Percentiles rank a stretch among this genome's conserved stretches.
These are phyloP conservation scores for Uloborus diversus DNA, from an alignment of 1,140 invertebrate species.

Conservation along the genomic window DNA sequence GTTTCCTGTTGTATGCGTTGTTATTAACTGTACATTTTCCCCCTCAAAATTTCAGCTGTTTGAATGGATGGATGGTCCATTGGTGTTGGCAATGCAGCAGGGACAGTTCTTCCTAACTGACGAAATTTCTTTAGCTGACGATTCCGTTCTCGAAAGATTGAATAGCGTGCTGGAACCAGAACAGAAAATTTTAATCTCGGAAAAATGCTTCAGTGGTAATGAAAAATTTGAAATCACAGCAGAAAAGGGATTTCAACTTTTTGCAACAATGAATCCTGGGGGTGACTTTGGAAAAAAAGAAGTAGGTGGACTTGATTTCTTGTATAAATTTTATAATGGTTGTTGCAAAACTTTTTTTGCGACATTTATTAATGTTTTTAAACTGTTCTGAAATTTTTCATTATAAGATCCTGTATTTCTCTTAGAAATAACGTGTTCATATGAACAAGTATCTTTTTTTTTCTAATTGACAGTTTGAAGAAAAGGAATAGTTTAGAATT, in stretches of 20 bases:
- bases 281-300: slow-evolving; percentile 99
- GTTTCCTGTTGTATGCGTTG: too few relatives aligned
- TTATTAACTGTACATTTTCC: too few relatives aligned
- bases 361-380: background rate
- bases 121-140: slow-evolving; percentile 99
- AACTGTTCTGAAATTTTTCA: background rate
- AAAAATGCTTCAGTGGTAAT: slow-evolving; percentile 75
- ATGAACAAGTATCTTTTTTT: too few relatives aligned
- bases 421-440: too few relatives aligned
- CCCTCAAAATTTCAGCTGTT: slow-evolving; percentile 81
- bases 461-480: too few relatives aligned
- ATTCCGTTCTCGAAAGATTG: slow-evolving; percentile 96
- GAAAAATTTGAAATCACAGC: slow-evolving; percentile 75
- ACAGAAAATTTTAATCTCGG: slow-evolving; percentile 86
- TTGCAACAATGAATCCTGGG: slow-evolving; percentile 99
- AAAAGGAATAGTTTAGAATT: too few relatives aligned
- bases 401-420: too few relatives aligned
- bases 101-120: slow-evolving; percentile 94
- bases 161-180: slow-evolving; percentile 97
- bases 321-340: slow-evolving; percentile 26
- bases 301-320: slow-evolving; percentile 63
- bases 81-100: slow-evolving; percentile 88
- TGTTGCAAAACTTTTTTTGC: slow-evolving; percentile 5
- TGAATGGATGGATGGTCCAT: slow-evolving; percentile 97
- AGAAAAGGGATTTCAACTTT: slow-evolving; percentile 82